Percentiles rank a stretch among this genome's conserved stretches.
phyloP scores from a whole-genome alignment of 2,797 vertebrate species.

The Fratercula arctica region DNA sequence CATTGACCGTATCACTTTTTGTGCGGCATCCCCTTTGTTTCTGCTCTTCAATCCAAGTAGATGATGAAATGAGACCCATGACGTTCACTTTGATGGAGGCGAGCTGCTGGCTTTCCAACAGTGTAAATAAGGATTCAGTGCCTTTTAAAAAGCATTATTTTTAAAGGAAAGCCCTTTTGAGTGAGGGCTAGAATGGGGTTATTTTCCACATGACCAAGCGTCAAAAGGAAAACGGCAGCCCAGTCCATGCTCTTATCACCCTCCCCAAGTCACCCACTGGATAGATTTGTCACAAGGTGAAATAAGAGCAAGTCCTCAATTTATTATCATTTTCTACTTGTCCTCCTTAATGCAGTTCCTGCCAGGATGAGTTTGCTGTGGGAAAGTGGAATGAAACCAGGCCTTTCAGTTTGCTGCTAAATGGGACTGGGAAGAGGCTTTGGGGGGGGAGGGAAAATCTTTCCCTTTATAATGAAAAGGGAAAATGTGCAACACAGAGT shows the following conservation, averaged over 20 bases:
- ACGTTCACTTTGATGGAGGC: not conserved
- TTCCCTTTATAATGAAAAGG: conserved; percentile 31
- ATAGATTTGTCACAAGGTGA: conserved; percentile 54
- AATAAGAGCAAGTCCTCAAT: conserved; percentile 48
- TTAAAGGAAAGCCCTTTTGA: conserved; percentile 52
- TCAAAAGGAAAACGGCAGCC: conserved; percentile 37
- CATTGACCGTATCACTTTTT: not conserved
- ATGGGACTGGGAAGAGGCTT: not conserved
- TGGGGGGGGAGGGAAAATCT: not conserved
- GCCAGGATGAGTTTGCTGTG: conserved; percentile 66
- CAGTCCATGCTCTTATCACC: conserved; percentile 9
- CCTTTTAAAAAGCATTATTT: conserved; percentile 42
- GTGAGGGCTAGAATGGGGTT: conserved; percentile 21
- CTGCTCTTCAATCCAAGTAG: not conserved
- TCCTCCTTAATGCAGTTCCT: conserved; percentile 47
- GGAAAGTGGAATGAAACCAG: conserved; percentile 62
- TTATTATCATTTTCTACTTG: conserved; percentile 61
- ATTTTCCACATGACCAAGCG: conserved; percentile 59
- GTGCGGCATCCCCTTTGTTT: not conserved
- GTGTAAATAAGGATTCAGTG: conserved; percentile 2
- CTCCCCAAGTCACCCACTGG: conserved; percentile 7
- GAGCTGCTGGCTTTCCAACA: conserved; percentile 23
- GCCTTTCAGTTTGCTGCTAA: conserved; percentile 25
- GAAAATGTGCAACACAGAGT: not conserved
- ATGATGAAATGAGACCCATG: not conserved